Base-by-base conservation (phyloP, 2,113 vertebrate species). In the Epinephelus moara region DNA sequence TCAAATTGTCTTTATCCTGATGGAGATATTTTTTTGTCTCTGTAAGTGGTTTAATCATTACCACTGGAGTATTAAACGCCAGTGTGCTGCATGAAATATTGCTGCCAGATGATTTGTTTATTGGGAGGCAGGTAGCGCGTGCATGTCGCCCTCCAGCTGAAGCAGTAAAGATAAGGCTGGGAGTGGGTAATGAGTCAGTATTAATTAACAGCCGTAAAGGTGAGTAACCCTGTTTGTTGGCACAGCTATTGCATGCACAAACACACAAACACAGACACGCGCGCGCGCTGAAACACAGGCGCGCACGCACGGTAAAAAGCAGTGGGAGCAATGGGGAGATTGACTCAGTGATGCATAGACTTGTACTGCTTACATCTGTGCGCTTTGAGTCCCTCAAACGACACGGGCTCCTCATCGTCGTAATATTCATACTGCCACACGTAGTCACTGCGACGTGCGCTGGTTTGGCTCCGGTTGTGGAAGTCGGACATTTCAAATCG, bases 341-440 rank as follows among this genome's bases (percentile, higher is more conserved):
- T 55, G n/a, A 15, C 4, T 50, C 19, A 30, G 14, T 61, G 18
- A n/a, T 18, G 9, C 14, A 23, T 63, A 12, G 30, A 60, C 67
- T 2, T 42, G 23, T 40, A 6, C 47, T 40, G 90, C 97, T 98
- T 96, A 99, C 98, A 98, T 95, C 97, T 97, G 84, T 99, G 96
- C 88, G 97, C 98, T 79, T 96, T 97, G 76, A 99, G 94, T 78
- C 98, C 98, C 91, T 99, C 97, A 85, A 98, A 99, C 0, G 98
- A 99, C 90, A 98, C 97, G 0, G 97, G 98, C 85, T 95, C 97
- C 0, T 96, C 97, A 0, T 98, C 97, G 77, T 99, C 98, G 8
- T 99, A 99, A 90, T 99, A 99, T 80, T 99, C 97, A 0, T 98
- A 99, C 81, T 97, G 97, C 98, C 97, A 99, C 81, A 96, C 96